These are phyloP conservation scores for Cebidichthys violaceus DNA, from an alignment of 2,113 vertebrate genomes.

Conservation along the genomic window DNA sequence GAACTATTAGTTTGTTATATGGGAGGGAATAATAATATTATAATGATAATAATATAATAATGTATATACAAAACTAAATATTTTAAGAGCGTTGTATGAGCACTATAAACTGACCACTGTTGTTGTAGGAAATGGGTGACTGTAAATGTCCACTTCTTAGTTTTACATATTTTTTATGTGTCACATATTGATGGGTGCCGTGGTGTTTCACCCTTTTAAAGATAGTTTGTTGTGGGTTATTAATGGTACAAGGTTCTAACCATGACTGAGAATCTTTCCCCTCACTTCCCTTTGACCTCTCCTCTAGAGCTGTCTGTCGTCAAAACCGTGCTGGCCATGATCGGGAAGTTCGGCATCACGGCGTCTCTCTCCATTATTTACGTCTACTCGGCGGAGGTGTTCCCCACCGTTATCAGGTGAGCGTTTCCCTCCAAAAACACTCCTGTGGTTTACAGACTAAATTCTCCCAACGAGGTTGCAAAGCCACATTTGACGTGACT, in stretches of 20 bases:
- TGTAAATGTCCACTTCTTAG: too few relatives aligned
- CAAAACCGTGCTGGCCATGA: slow-evolving; percentile 77
- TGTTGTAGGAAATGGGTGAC: too few relatives aligned
- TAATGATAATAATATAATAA: too few relatives aligned
- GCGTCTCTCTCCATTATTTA: slow-evolving; percentile 81
- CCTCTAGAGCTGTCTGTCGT: slow-evolving; percentile 62
- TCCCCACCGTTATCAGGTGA: slow-evolving; percentile 82
- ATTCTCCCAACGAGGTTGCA: neutral
- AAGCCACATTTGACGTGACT: too few relatives aligned
- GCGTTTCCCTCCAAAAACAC: neutral
- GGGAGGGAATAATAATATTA: too few relatives aligned
- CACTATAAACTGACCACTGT: too few relatives aligned
- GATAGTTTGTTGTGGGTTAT: too few relatives aligned
- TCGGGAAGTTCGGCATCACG: slow-evolving; percentile 81
- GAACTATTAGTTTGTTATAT: too few relatives aligned
- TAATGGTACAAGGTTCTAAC: too few relatives aligned
- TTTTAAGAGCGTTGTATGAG: too few relatives aligned
- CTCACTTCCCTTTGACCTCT: neutral
- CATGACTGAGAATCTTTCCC: neutral
- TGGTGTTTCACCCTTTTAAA: neutral
- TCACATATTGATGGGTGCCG: neutral
- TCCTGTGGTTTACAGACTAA: neutral
- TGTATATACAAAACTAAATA: too few relatives aligned
- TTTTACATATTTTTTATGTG: too few relatives aligned
- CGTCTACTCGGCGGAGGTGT: slow-evolving; percentile 81